Base-by-base conservation (phyloP, 2,888 invertebrate species). In the Allygus modestus region DNA sequence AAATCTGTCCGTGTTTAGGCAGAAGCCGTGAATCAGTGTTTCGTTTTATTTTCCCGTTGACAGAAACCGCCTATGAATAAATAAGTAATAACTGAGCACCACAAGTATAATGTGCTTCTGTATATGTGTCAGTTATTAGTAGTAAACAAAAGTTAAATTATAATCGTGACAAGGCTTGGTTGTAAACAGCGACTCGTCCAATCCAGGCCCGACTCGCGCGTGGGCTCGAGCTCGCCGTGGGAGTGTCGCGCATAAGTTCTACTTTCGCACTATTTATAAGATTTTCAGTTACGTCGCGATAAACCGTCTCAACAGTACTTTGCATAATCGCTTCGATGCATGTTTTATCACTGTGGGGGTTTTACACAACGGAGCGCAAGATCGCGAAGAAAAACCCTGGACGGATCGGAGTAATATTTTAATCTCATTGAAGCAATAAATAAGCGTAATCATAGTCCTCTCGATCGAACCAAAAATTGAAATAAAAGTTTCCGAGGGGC, bases 391-490 rank as follows among this genome's bases (percentile, higher is more conserved):
- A 37, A 37, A 37, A 37, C 9, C 37, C 9, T 37, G 9, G n/a
- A n/a, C n/a, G n/a, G n/a, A 51, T 51, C 54, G 4, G 20, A 54
- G 54, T 26, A 2, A 58, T 58, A 58, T 58, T 58, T 58, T 58
- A 58, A 20, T 5, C 15, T 28, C 9, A n/a, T 23, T 26, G 1
- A 28, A 28, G 31, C 28, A 12, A 28, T 65, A 28, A 65, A 65
- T 65, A 65, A 65, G 9, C 28, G 28, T 65, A 65, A 65, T 65
- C 28, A 65, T 31, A 65, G 65, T 17, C 28, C 15, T 58, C 31
- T 65, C 15, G 65, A 65, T 15, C 65, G 65, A 23, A 17, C 65
- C 65, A 28, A 65, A 65, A 65, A 65, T 65, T 65, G 65, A 65
- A 65, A 65, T 65, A 28, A 28, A 65, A 31, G 31, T 12, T 31